Percentiles rank a stretch among this genome's conserved stretches.
phyloP scores from a whole-genome alignment of 2,888 invertebrate species.

The Dolichomitus sp. region DNA sequence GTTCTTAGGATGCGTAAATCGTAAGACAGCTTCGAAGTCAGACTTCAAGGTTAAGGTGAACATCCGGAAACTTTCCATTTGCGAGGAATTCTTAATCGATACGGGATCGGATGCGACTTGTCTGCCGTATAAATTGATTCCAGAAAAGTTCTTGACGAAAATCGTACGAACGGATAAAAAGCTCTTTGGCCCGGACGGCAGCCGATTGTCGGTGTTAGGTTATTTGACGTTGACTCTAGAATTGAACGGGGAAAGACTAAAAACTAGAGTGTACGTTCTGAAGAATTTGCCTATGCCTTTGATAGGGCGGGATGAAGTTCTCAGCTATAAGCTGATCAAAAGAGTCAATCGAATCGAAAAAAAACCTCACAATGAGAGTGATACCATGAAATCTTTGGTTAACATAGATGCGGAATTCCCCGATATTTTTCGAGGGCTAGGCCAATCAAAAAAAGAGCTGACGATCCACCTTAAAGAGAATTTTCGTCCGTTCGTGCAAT shows the following conservation, averaged over 20 bases:
- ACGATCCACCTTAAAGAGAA: slow-evolving; percentile 71
- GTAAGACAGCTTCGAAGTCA: no score
- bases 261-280: no score
- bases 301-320: no score
- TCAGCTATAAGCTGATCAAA: no score
- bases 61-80: not conserved
- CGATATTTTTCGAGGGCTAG: slow-evolving; percentile 68
- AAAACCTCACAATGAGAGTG: not conserved
- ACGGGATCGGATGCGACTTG: not conserved
- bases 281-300: no score
- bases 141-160: not conserved
- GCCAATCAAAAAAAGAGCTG: slow-evolving; percentile 70
- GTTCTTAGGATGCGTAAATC: not conserved
- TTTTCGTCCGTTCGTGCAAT: slow-evolving; percentile 73
- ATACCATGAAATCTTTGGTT: not conserved
- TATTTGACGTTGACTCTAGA: no score
- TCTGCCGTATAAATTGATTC: not conserved
- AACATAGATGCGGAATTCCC: slow-evolving; percentile 56
- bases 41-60: not conserved
- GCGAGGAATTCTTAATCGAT: not conserved
- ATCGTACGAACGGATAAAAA: not conserved
- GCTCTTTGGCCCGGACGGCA: slow-evolving; percentile 1
- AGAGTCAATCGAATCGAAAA: no score
- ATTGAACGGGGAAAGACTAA: no score
- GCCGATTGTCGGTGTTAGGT: no score